Evolutionary conservation across 2,113 vertebrate genomes (phyloP).

Genomic region (Pseudopipra pipra): DNA sequence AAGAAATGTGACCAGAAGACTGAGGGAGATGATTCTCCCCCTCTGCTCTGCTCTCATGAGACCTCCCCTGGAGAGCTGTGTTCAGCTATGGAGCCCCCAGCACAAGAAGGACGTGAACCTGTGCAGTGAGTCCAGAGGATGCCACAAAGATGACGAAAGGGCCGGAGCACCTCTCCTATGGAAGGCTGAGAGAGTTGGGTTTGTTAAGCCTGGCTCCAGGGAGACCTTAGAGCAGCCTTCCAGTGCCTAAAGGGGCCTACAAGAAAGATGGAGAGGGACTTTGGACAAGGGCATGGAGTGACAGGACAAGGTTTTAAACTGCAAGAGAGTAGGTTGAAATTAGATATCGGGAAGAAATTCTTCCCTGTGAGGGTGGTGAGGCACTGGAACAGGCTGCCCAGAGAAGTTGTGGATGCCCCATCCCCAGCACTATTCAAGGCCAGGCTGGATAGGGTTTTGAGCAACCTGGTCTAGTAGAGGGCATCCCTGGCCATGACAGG

Average conservation of each 20-base stretch:
- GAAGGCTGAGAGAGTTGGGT: not conserved
- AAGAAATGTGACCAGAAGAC: not conserved
- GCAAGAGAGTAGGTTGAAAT: not conserved
- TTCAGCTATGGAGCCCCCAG: not conserved
- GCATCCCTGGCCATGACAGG: not conserved
- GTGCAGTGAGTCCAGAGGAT: not conserved
- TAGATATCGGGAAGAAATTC: not conserved
- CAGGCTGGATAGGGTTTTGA: not conserved
- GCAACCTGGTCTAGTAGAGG: not conserved
- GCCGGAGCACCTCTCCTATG: not conserved
- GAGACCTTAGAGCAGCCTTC: not conserved
- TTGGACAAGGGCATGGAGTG: not conserved
- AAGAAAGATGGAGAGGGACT: not conserved
- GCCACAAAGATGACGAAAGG: not conserved
- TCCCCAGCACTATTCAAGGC: not conserved
- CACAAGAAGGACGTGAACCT: rapidly evolving
- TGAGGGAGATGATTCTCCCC: not conserved
- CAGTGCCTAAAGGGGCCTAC: not conserved
- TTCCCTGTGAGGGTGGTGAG: not conserved
- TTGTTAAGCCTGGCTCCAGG: not conserved
- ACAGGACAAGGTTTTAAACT: not conserved
- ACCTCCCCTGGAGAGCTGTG: not conserved
- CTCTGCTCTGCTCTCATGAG: not conserved
- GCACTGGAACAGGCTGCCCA: not conserved
- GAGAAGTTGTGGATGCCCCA: not conserved